Evolutionary conservation across 2,797 vertebrate species (phyloP).

Genomic region (Coregonus ussuriensis): DNA sequence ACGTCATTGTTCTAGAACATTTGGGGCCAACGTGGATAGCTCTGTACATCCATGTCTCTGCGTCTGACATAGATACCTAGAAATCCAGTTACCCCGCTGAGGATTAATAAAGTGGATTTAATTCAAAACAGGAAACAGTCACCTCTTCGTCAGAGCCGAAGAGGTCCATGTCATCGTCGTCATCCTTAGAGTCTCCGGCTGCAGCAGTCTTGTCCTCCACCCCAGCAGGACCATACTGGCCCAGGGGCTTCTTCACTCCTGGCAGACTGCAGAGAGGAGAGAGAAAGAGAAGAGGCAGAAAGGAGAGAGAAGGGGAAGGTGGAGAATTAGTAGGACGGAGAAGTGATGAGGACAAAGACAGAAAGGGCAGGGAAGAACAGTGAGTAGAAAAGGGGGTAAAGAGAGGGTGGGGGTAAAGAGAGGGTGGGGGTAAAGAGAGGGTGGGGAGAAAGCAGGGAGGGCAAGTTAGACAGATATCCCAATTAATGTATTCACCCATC

Average conservation of each 20-base stretch:
- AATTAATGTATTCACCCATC: neutral
- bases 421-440: no score
- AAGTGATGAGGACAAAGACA: neutral
- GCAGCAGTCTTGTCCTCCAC: constrained; percentile 84
- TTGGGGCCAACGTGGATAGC: neutral
- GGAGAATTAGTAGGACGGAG: no score
- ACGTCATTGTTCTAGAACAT: neutral
- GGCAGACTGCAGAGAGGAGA: constrained; percentile 84
- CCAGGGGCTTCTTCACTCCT: constrained; percentile 91
- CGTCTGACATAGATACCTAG: neutral
- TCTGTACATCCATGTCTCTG: no score
- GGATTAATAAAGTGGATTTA: no score
- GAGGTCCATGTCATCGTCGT: constrained; percentile 85
- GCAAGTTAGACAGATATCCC: neutral
- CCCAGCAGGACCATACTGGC: constrained; percentile 88
- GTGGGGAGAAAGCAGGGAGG: no score
- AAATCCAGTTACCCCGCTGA: no score
- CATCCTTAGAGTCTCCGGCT: constrained; percentile 67
- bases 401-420: no score
- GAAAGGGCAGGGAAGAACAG: no score
- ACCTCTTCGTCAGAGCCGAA: constrained; percentile 97
- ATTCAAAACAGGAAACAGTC: neutral
- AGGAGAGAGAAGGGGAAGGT: no score
- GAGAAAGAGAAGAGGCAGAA: no score
- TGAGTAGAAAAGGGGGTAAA: neutral